Evolutionary conservation across 2,888 invertebrate species (phyloP).

Genomic region (Metopia argyrocephala): DNA sequence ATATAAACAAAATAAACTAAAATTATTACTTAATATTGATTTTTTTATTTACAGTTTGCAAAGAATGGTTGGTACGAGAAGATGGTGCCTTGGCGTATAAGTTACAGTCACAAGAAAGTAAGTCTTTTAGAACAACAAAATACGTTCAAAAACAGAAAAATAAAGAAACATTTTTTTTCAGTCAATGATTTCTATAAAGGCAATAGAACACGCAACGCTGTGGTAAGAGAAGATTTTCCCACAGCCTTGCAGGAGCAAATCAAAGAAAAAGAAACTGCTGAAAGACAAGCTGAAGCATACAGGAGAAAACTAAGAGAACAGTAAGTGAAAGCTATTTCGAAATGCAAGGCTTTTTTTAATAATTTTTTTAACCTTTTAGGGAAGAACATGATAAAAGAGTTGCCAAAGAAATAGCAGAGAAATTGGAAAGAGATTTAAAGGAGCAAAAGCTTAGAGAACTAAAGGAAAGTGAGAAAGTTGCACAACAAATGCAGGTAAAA

Average conservation of each 20-base stretch:
- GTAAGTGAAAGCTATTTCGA: constrained; percentile 76
- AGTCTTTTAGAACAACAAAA: constrained; percentile 69
- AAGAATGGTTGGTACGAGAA: constrained; percentile 90
- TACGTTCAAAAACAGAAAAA: neutral
- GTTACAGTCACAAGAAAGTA: constrained; percentile 90
- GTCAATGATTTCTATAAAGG: constrained; percentile 87
- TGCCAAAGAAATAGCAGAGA: constrained; percentile 84
- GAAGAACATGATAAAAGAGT: constrained; percentile 84
- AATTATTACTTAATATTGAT: neutral
- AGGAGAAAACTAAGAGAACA: constrained; percentile 81
- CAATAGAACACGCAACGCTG: constrained; percentile 86
- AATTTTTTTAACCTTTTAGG: constrained; percentile 74
- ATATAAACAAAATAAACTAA: neutral
- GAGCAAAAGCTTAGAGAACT: constrained; percentile 79
- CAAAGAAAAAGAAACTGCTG: constrained; percentile 83
- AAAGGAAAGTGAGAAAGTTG: constrained; percentile 80
- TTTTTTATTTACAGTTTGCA: constrained; percentile 82
- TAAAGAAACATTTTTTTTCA: no score
- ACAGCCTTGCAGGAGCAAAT: constrained; percentile 86
- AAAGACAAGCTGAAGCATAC: constrained; percentile 82
- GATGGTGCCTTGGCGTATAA: constrained; percentile 90
- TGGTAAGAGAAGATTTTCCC: constrained; percentile 88
- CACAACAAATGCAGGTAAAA: constrained; percentile 79
- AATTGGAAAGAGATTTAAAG: constrained; percentile 81
- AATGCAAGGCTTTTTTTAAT: neutral